These are phyloP conservation scores for Lepidocyrtinus sp. DNA, from an alignment of 2,888 invertebrate species.

Conservation along the genomic window DNA sequence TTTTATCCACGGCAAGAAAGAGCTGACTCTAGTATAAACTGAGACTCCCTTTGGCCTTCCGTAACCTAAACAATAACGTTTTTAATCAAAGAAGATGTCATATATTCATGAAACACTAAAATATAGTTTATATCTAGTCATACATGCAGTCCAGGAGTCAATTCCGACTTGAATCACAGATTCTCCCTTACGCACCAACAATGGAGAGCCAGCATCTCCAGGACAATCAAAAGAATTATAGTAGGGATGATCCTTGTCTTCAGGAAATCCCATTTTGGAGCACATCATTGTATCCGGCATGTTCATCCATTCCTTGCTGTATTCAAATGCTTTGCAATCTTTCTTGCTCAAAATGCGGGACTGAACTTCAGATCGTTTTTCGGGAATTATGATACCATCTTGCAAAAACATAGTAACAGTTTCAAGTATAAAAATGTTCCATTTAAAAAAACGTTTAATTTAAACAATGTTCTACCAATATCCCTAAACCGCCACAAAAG, in stretches of 20 bases:
- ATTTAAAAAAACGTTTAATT: neutral
- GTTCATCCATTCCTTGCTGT: conserved; percentile 57
- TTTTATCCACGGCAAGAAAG: conserved; percentile 65
- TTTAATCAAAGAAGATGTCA: neutral
- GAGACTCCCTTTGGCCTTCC: conserved; percentile 64
- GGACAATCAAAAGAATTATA: conserved; percentile 64
- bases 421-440: neutral
- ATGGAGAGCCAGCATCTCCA: conserved; percentile 31
- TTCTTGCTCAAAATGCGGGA: conserved; percentile 54
- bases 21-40: conserved; percentile 61
- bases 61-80: conserved; percentile 43
- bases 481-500: conserved; percentile 64
- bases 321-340: conserved; percentile 58
- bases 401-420: neutral
- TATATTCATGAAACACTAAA: no score
- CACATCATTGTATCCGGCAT: conserved; percentile 66
- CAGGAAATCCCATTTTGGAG: conserved; percentile 42
- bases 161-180: conserved; percentile 63
- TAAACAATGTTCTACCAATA: conserved; percentile 38
- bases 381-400: conserved; percentile 61
- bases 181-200: conserved; percentile 47
- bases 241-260: conserved; percentile 53
- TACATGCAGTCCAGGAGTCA: conserved; percentile 62
- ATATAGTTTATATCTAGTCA: no score
- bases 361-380: conserved; percentile 58